phyloP scores from a whole-genome alignment of 2,113 vertebrate genomes.

The Poeciliopsis occidentalis region DNA sequence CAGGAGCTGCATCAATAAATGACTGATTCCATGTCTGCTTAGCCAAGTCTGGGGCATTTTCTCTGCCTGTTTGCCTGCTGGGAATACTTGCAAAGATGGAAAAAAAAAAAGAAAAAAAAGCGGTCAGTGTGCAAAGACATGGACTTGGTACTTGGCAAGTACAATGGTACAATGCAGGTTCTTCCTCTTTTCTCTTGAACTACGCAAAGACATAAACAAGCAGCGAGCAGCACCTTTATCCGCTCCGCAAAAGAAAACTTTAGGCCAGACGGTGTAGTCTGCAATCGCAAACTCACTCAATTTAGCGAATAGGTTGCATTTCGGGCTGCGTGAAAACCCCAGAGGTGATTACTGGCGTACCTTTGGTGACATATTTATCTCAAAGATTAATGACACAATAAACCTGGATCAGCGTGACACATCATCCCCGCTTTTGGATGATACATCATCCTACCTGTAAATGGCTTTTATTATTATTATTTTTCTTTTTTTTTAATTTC shows the following conservation, averaged over 20 bases:
- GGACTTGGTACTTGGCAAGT: no score
- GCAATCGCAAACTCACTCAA: neutral
- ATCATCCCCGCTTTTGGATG: neutral
- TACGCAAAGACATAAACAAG: neutral
- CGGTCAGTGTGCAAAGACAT: neutral
- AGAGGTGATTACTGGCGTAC: neutral
- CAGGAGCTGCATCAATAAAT: no score
- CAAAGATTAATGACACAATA: constrained; percentile 3
- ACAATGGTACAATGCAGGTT: neutral
- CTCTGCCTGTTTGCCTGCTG: neutral
- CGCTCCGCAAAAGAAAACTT: neutral
- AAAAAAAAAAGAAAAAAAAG: neutral
- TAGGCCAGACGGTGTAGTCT: neutral
- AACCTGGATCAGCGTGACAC: neutral
- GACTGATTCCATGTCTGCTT: no score
- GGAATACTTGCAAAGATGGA: neutral
- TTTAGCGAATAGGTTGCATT: neutral
- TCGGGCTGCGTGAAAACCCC: neutral
- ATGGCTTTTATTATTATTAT: neutral
- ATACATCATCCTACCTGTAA: neutral
- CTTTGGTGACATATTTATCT: neutral
- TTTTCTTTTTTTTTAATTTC: neutral
- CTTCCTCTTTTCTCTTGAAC: neutral
- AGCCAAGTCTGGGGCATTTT: neutral
- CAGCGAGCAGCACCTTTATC: neutral